Evolutionary conservation across 2,888 invertebrate species (phyloP).

Genomic region (Beris morrisii): DNA sequence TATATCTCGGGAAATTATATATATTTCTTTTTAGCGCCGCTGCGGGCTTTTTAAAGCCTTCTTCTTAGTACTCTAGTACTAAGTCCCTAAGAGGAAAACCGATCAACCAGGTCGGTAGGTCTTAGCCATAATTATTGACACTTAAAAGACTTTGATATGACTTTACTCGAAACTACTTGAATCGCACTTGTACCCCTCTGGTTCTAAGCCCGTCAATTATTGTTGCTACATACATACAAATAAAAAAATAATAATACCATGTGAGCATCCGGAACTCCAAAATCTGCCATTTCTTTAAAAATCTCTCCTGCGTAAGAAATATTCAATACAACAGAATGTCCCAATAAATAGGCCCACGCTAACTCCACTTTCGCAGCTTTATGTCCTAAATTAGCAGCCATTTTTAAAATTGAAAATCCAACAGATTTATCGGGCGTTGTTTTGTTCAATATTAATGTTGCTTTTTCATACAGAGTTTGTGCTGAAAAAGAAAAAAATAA

Average conservation of each 20-base stretch:
- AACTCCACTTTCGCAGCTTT: slow-evolving; percentile 77
- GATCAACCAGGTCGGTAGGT: too few species aligned
- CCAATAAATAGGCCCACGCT: slow-evolving; percentile 87
- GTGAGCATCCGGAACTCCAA: slow-evolving; percentile 86
- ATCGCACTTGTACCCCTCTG: too few species aligned
- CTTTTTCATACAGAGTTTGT: slow-evolving; percentile 72
- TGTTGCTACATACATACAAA: too few species aligned
- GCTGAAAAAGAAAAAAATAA: slow-evolving; percentile 62
- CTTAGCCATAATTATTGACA: too few species aligned
- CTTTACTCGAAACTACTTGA: too few species aligned
- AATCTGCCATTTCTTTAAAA: slow-evolving; percentile 73
- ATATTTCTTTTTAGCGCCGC: too few species aligned
- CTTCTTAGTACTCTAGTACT: too few species aligned
- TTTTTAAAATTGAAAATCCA: slow-evolving; percentile 74
- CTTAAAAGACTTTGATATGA: too few species aligned
- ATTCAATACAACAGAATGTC: slow-evolving; percentile 76
- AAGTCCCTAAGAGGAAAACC: too few species aligned
- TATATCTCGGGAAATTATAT: too few species aligned
- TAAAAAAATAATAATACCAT: slow-evolving; percentile 62
- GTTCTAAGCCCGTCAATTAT: too few species aligned
- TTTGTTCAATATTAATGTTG: slow-evolving; percentile 70
- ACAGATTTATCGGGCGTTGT: slow-evolving; percentile 70
- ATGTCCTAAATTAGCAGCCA: slow-evolving; percentile 82
- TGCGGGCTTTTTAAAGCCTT: too few species aligned
- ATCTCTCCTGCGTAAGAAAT: slow-evolving; percentile 72